Conservation (phyloP, 2,888 invertebrate genomes). For the Tolmerus cingulatus region DNA sequence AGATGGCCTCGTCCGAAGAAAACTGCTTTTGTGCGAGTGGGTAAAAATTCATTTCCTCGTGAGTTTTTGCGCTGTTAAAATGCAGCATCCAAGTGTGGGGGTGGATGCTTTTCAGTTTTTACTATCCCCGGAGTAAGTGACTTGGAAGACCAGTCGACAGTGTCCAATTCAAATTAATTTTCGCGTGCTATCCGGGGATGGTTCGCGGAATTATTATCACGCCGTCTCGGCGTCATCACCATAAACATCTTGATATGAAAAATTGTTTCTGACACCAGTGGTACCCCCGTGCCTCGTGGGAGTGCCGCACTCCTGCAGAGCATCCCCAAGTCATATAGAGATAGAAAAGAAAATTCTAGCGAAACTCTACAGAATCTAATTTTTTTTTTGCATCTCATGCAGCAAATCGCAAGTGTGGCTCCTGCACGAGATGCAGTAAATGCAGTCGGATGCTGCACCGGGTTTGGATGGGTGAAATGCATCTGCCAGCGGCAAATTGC, state of each 20-base stretch:
- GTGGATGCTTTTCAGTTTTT: not conserved
- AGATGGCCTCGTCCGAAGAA: not conserved
- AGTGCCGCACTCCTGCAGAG: not conserved
- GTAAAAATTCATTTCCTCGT: not conserved
- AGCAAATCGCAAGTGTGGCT: not conserved
- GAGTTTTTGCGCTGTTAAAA: not conserved
- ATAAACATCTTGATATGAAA: not conserved
- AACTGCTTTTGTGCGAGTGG: not conserved
- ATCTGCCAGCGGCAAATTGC: conserved; percentile 13
- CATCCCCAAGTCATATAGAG: not conserved
- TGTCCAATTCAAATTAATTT: conserved; percentile 38
- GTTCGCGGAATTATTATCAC: not conserved
- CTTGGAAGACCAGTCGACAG: conserved; percentile 7
- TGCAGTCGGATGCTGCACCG: not conserved
- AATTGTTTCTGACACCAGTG: not conserved
- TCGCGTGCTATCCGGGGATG: not conserved
- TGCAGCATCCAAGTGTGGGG: not conserved
- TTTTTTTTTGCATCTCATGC: not conserved
- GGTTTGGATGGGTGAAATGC: not conserved
- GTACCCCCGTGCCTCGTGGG: not conserved
- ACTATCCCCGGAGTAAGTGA: not conserved
- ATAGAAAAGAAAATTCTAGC: not conserved
- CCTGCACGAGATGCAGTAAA: not conserved
- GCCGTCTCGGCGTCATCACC: not conserved
- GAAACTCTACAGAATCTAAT: not conserved